Conservation (phyloP, 2,888 invertebrate species). For the Tenthredo mesomela region DNA sequence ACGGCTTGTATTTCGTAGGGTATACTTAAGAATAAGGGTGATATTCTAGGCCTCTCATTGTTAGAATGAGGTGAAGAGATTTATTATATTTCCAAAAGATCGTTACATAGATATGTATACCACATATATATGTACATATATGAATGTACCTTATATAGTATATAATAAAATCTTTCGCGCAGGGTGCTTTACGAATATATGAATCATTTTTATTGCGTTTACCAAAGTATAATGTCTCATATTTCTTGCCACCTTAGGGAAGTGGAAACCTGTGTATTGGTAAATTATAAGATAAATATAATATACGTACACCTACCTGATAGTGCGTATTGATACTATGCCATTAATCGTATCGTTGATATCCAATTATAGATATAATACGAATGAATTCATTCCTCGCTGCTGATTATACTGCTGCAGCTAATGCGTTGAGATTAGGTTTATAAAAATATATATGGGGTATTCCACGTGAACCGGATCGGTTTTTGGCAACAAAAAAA, state of each 20-base stretch:
- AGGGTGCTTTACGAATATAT: neutral
- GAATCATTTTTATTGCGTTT: constrained; percentile 2
- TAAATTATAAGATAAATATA: neutral
- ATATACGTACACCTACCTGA: neutral
- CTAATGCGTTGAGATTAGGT: neutral
- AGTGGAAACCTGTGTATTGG: neutral
- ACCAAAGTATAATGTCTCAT: neutral
- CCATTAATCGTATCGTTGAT: neutral
- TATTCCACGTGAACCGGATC: too few species aligned
- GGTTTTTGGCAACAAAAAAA: too few species aligned
- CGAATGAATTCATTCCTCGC: neutral
- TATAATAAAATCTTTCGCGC: neutral
- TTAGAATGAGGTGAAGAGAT: neutral
- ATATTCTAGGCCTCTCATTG: neutral
- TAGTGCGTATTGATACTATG: neutral
- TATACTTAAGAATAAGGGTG: neutral
- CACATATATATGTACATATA: neutral
- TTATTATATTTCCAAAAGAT: neutral
- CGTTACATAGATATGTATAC: constrained; percentile 20
- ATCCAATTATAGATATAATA: neutral
- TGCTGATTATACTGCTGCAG: neutral
- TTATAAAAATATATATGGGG: neutral
- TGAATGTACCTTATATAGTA: neutral
- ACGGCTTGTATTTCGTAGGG: neutral
- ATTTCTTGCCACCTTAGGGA: neutral